Evolutionary conservation across 2,113 vertebrate species (phyloP), one percentile per base, ranked within the genome.

Genomic region (Corythornis vintsioides): DNA sequence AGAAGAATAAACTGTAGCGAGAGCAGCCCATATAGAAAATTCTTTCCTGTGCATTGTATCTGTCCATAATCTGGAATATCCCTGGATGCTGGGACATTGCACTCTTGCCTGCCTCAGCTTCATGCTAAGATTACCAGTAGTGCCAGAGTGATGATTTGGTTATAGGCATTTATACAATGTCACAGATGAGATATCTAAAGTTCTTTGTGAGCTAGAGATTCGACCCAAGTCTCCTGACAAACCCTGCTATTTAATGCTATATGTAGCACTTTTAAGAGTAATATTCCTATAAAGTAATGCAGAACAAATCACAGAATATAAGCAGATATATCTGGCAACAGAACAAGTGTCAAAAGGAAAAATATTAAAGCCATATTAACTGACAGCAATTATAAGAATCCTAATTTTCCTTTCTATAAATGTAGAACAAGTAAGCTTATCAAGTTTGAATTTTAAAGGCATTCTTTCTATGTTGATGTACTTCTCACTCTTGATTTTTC

Each of bases 301-400:
- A 96, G 83, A 93, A 87, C 45, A 96, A 93, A 93, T 96, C 95
- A 90, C 53, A 71, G 86, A 91, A 91, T 96, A 94, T 78, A 90
- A 97, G 96, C 92, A 95, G 93, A 95, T 92, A 96, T 85, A 94
- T 57, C 93, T 97, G 97, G 97, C 95, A 65, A 76, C 55, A 53
- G 89, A 87, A 97, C 92, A 95, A 97, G 94, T 95, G 95, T 96
- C 93, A 89, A 87, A 92, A 63, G 88, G 90, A 92, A 94, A 92
- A 92, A 94, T 96, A 96, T 97, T 97, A 96, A 97, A 97, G 88
- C 94, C 91, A 95, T 26, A 91, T 80, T 95, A 94, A 92, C 85
- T 87, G 74, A 87, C 66, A 93, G 63, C 59, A 92, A 92, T 89
- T 89, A 85, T 19, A 79, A 4, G 5, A 89, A 80, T 52, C 25